A percentile compares a stretch with the other conserved stretches of the same genome.
Evolutionary conservation across 2,888 invertebrate species (phyloP).

Genomic region (Hylaea fasciaria): DNA sequence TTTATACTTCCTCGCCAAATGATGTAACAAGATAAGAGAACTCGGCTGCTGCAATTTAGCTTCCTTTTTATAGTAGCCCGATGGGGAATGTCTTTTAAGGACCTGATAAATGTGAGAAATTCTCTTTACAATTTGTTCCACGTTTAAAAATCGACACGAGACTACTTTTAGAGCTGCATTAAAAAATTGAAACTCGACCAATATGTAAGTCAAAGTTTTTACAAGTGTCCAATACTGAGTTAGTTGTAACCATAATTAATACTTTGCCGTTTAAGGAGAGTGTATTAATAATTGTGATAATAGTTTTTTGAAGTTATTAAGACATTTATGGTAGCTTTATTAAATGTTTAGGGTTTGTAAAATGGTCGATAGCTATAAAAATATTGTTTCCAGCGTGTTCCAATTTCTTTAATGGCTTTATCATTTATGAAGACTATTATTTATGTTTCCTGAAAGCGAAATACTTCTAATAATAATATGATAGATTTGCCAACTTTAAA

Average conservation of each 20-base stretch:
- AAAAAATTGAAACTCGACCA: conserved; percentile 29
- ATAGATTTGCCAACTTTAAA: too few species aligned
- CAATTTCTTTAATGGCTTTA: too few species aligned
- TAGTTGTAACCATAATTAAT: conserved; percentile 17
- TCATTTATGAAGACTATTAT: not conserved
- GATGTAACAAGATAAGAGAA: conserved; percentile 66
- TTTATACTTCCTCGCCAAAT: conserved; percentile 53
- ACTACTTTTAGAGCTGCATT: conserved; percentile 52
- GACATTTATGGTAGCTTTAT: conserved; percentile 25
- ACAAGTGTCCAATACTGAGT: not conserved
- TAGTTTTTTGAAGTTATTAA: conserved; percentile 26
- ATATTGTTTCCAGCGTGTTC: too few species aligned
- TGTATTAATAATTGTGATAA: conserved; percentile 13
- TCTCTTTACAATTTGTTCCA: conserved; percentile 58
- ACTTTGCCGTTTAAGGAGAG: conserved; percentile 16
- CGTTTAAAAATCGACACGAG: conserved; percentile 56
- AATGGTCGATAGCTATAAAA: not conserved
- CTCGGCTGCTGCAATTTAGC: conserved; percentile 50
- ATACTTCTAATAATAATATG: too few species aligned
- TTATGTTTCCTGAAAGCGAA: not conserved
- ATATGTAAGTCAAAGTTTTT: conserved; percentile 16
- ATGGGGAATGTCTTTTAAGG: conserved; percentile 39
- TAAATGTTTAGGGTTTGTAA: conserved; percentile 5
- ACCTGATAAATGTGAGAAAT: conserved; percentile 58
- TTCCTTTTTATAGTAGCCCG: conserved; percentile 56